Evolutionary conservation across 2,888 invertebrate genomes (phyloP).

Genomic region (Augiades crinisus): DNA sequence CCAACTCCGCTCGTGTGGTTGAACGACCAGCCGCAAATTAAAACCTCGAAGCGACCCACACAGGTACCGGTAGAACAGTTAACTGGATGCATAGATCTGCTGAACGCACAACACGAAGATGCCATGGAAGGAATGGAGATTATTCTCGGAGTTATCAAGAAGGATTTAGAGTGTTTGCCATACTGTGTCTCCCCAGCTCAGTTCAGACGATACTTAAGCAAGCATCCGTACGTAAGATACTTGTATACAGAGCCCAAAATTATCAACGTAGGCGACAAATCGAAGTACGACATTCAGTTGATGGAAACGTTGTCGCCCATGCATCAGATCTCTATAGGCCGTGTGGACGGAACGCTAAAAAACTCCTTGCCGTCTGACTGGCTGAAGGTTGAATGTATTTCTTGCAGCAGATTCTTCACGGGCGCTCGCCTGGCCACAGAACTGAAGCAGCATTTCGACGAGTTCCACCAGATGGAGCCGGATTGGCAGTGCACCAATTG

Average conservation of each 20-base stretch:
- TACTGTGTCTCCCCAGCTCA: background rate
- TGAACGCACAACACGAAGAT: background rate
- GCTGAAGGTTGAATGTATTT: conserved; percentile 3
- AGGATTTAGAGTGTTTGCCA: background rate
- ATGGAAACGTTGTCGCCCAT: conserved; percentile 9
- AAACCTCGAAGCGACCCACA: background rate
- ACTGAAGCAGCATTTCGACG: no score
- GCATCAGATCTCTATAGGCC: conserved; percentile 4
- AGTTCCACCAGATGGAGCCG: no score
- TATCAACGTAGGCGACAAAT: background rate
- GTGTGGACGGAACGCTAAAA: background rate
- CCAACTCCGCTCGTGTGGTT: background rate
- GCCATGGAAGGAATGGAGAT: background rate
- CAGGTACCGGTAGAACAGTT: background rate
- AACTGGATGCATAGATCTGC: background rate
- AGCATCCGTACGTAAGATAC: conserved; percentile 13
- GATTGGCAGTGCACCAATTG: no score
- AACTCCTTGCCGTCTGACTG: background rate
- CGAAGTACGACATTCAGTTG: conserved; percentile 11
- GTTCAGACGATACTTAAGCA: conserved; percentile 1
- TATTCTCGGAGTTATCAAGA: background rate
- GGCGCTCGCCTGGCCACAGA: no score
- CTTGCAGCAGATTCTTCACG: background rate
- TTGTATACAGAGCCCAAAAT: background rate
- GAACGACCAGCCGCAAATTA: background rate